Evolutionary conservation across 2,797 vertebrate species (phyloP).

Genomic region (Hoplostethus atlanticus): DNA sequence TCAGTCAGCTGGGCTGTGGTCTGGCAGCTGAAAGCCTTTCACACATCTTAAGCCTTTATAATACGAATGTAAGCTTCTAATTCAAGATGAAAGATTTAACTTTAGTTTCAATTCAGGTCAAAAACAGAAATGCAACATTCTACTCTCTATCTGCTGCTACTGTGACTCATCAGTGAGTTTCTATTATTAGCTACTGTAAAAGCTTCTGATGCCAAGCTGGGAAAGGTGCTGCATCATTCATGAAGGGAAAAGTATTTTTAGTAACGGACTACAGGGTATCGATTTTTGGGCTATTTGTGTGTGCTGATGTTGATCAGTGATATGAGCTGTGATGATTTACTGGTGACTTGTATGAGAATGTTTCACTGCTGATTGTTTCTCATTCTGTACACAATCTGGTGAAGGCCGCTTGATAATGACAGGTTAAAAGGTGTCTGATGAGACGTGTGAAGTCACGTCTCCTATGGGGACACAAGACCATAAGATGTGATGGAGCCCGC

Average conservation of each 20-base stretch:
- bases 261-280: neutral
- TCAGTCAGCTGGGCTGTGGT: too few relatives aligned
- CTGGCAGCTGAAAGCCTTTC: too few relatives aligned
- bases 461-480: neutral
- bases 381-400: neutral
- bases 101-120: too few relatives aligned
- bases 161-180: constrained; percentile 44
- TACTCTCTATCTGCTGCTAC: constrained; percentile 5
- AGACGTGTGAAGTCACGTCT: constrained; percentile 27
- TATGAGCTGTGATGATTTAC: too few relatives aligned
- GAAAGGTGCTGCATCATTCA: constrained; percentile 35
- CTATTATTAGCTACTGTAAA: constrained; percentile 60
- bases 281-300: constrained; percentile 5
- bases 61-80: too few relatives aligned
- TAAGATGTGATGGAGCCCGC: neutral
- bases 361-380: too few relatives aligned
- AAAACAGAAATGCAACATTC: neutral
- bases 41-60: too few relatives aligned
- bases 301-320: neutral
- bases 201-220: constrained; percentile 22
- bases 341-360: neutral
- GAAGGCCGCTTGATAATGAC: neutral
- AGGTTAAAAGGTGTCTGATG: constrained; percentile 12
- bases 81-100: too few relatives aligned
- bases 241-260: constrained; percentile 22